These are phyloP conservation scores for Lissocephala sabroskyi DNA, from an alignment of 2,888 invertebrate species.

Conservation along the genomic window DNA sequence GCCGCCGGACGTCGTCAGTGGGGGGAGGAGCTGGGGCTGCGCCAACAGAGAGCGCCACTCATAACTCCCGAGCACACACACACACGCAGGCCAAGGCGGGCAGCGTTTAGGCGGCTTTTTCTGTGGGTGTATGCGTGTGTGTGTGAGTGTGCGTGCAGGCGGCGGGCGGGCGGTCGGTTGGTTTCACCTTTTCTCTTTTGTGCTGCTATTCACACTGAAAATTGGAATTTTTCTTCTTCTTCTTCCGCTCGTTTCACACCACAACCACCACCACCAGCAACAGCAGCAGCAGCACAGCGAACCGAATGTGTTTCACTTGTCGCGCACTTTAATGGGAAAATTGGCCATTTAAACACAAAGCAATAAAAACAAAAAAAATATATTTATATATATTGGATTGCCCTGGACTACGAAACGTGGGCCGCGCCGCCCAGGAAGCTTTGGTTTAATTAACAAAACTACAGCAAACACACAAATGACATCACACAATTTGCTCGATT, in stretches of 20 bases:
- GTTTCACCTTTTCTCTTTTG: slow-evolving; percentile 63
- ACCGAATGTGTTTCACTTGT: slow-evolving; percentile 26
- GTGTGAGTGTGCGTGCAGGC: slow-evolving; percentile 8
- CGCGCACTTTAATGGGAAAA: slow-evolving; percentile 24
- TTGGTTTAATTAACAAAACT: slow-evolving; percentile 53
- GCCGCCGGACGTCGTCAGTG: slow-evolving; percentile 24
- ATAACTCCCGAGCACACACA: slow-evolving; percentile 22
- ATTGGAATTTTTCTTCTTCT: slow-evolving; percentile 24
- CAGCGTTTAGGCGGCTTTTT: background rate
- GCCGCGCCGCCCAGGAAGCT: slow-evolving; percentile 38
- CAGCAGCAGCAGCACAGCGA: background rate
- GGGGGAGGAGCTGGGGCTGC: slow-evolving; percentile 21
- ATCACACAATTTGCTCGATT: slow-evolving; percentile 44
- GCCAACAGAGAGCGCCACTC: slow-evolving; percentile 12
- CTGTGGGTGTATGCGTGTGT: slow-evolving; percentile 12
- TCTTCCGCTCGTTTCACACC: background rate
- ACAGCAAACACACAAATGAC: slow-evolving; percentile 36
- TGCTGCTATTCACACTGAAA: slow-evolving; percentile 37
- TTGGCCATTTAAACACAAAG: slow-evolving; percentile 15
- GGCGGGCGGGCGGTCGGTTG: slow-evolving; percentile 19
- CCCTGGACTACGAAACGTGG: too few species aligned
- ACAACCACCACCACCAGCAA: background rate
- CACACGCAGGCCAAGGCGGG: background rate
- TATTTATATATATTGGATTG: slow-evolving; percentile 1
- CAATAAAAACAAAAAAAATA: too few species aligned